phyloP scores from a whole-genome alignment of 2,888 invertebrate species.

The Eupithecia inturbata region DNA sequence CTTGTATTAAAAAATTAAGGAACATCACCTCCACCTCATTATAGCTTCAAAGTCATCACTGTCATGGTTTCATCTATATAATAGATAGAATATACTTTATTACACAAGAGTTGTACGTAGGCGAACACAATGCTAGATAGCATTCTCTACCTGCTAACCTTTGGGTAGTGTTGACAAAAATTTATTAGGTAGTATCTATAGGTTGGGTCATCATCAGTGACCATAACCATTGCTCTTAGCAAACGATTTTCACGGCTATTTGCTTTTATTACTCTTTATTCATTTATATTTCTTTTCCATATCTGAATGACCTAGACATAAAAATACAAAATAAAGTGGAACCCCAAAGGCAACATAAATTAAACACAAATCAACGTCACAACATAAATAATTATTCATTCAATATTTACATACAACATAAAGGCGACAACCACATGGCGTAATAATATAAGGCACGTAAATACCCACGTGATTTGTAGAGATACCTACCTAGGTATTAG shows the following conservation, averaged over 20 bases:
- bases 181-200: no score
- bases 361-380: conserved; percentile 70
- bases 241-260: neutral
- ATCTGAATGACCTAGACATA: conserved; percentile 28
- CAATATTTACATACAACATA: conserved; percentile 73
- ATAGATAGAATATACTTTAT: no score
- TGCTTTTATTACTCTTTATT: neutral
- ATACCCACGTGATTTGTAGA: neutral
- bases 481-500: neutral
- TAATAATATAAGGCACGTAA: neutral
- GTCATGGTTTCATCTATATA: no score
- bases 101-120: no score
- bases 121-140: no score
- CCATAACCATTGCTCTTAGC: neutral
- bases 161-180: no score
- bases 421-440: conserved; percentile 51
- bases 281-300: conserved; percentile 15
- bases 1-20: neutral
- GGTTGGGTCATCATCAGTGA: neutral
- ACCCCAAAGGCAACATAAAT: conserved; percentile 55
- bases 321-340: conserved; percentile 29
- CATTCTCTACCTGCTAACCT: no score
- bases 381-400: conserved; percentile 75
- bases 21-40: neutral
- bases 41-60: neutral